Conservation (phyloP, 1,140 invertebrate genomes). For the Aplysia californica region DNA sequence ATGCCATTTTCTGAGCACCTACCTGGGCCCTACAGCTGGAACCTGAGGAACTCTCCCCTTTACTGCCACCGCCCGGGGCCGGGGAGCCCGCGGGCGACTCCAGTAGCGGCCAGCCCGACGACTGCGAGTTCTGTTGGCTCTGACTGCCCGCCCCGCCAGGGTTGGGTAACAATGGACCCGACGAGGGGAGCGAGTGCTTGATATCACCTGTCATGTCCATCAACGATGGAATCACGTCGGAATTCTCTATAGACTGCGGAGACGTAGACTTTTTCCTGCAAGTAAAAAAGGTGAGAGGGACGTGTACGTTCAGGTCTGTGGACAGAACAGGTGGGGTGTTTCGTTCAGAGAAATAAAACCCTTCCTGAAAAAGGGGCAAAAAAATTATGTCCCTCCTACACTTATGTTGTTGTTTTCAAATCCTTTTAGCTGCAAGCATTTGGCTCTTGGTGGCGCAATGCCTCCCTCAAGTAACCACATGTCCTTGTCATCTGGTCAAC, state of each 20-base stretch:
- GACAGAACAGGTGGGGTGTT: too few relatives aligned
- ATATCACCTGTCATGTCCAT: conserved; percentile 30
- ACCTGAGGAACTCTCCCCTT: neutral
- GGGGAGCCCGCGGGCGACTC: conserved; percentile 8
- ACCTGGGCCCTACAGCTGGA: conserved; percentile 9
- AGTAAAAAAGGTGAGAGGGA: too few relatives aligned
- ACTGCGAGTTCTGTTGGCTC: too few relatives aligned
- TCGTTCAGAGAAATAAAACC: neutral
- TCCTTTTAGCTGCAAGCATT: too few relatives aligned
- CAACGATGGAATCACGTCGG: conserved; percentile 29
- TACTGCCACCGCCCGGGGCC: conserved; percentile 3
- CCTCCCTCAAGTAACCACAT: too few relatives aligned
- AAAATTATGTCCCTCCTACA: neutral
- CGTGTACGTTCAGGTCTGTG: too few relatives aligned
- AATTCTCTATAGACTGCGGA: conserved; percentile 17
- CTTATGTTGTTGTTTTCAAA: too few relatives aligned
- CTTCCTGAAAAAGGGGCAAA: neutral
- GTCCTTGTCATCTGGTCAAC: too few relatives aligned
- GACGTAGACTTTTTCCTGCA: conserved; percentile 26
- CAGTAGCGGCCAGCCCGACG: conserved; percentile 23
- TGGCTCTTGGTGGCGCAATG: too few relatives aligned
- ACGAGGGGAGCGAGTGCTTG: neutral
- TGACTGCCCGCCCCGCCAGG: conserved; percentile 9
- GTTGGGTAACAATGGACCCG: conserved; percentile 24
- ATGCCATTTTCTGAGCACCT: neutral